These are phyloP conservation scores for Lithobates sylvaticus DNA, from an alignment of 2,797 vertebrate species.

Conservation along the genomic window DNA sequence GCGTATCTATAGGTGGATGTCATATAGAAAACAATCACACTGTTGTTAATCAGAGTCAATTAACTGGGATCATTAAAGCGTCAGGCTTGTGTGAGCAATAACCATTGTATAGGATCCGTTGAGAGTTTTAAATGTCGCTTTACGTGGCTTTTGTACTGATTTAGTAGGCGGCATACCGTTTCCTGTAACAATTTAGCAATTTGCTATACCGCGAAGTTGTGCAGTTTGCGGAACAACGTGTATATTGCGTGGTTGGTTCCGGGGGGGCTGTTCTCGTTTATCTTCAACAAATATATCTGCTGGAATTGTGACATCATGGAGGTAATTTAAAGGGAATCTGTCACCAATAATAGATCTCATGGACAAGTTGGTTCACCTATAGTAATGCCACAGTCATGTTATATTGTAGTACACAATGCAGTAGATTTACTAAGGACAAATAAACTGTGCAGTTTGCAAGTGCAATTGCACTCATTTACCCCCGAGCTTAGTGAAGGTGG, in stretches of 20 bases:
- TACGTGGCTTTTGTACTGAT: constrained; percentile 31
- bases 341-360: not conserved
- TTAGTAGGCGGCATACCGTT: constrained; percentile 40
- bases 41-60: constrained; percentile 60
- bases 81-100: constrained; percentile 36
- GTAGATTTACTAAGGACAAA: too few species aligned
- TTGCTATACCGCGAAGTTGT: constrained; percentile 25
- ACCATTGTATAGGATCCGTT: constrained; percentile 47
- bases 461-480: too few species aligned
- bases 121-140: constrained; percentile 44
- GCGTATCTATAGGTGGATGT: constrained; percentile 60
- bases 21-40: constrained; percentile 59
- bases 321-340: not conserved
- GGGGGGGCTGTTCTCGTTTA: constrained; percentile 7
- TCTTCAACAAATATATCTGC: not conserved
- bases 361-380: too few species aligned
- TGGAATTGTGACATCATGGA: not conserved
- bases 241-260: not conserved
- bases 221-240: constrained; percentile 20
- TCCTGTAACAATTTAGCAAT: constrained; percentile 51
- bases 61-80: constrained; percentile 59
- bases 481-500: too few species aligned
- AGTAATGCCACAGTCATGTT: too few species aligned
- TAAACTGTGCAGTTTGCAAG: too few species aligned
- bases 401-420: too few species aligned